Evolutionary conservation across 2,797 vertebrate species (phyloP), one percentile per base, ranked within the genome.

Genomic region (Acanthurus leucopareius): DNA sequence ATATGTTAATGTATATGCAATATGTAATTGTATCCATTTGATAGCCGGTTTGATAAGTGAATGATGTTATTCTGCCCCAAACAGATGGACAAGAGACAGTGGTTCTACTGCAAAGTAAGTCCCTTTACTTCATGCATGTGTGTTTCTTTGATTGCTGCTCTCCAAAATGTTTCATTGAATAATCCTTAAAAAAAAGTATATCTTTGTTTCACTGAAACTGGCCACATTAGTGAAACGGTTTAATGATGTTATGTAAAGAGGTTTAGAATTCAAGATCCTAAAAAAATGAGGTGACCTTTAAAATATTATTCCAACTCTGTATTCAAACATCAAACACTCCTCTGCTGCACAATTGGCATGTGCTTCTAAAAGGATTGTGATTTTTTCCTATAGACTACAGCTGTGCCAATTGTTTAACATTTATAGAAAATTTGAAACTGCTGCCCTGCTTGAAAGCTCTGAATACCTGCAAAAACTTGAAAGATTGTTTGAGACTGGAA

Each of bases 71-170:
- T 87, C 48, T 32, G 28, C 28, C 52, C 22, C 54, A 35, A 78
- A 86, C 85, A 99, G 98, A 77, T 99, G 98, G 97, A 95, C 88
- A 3, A 95, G 94, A 92, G 97, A 95, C 51, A 96, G 95, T 28
- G 93, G 92, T 47, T 96, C 95, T 69, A 94, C 95, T 59, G 97
- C 97, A 86, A 98, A 97, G 97, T 99, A 93, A 95, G 97, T 95
- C n/a, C 22, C 2, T 32, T 32, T 32, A 32, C 28, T 32, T 32
- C 28, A 32, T 32, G 28, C 28, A 32, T 32, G 28, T 32, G 28
- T 4, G 69, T 59, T 47, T 49, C n/a, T 45, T 58, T 45, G 9
- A 25, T 16, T 28, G 3, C 52, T 28, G 7, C 38, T 7, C 0
- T 5, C 53, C 14, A 51, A 51, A 7, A 19, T 22, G 6, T 10